Evolutionary conservation across 2,113 vertebrate species (phyloP).

Genomic region (Crypturellus undulatus): DNA sequence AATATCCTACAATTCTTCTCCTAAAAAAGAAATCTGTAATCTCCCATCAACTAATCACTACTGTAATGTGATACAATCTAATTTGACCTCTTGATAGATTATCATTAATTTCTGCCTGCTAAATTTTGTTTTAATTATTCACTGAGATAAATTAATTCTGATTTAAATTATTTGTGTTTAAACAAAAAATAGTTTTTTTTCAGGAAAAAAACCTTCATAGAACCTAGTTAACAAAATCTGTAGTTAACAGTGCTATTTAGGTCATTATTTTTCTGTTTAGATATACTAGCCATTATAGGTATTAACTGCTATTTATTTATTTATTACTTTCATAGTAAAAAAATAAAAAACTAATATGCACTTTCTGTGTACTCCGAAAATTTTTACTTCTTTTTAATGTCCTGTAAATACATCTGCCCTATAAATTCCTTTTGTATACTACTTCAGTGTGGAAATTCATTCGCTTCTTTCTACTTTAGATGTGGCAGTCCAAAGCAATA

Average conservation of each 20-base stretch:
- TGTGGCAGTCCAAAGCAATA: neutral
- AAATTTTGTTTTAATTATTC: conserved; percentile 1
- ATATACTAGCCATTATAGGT: neutral
- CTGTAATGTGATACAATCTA: neutral
- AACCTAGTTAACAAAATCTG: neutral
- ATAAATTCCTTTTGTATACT: neutral
- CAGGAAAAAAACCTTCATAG: neutral
- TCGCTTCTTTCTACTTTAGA: neutral
- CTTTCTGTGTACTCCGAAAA: neutral
- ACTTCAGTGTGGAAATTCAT: neutral
- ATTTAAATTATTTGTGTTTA: neutral
- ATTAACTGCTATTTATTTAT: neutral
- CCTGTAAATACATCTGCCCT: neutral
- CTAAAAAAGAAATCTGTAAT: neutral
- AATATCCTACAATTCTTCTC: neutral
- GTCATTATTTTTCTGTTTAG: neutral
- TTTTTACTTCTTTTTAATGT: neutral
- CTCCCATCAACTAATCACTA: neutral
- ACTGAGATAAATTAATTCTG: neutral
- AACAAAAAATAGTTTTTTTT: neutral
- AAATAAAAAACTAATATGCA: too few species aligned
- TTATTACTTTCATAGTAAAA: too few species aligned
- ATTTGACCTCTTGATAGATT: conserved; percentile 18
- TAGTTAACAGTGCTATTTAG: neutral
- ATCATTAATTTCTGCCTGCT: neutral